Percentiles rank a stretch among this genome's conserved stretches.
Evolutionary conservation across 1,140 invertebrate species (phyloP).

Genomic region (Zaprionus vittiger): DNA sequence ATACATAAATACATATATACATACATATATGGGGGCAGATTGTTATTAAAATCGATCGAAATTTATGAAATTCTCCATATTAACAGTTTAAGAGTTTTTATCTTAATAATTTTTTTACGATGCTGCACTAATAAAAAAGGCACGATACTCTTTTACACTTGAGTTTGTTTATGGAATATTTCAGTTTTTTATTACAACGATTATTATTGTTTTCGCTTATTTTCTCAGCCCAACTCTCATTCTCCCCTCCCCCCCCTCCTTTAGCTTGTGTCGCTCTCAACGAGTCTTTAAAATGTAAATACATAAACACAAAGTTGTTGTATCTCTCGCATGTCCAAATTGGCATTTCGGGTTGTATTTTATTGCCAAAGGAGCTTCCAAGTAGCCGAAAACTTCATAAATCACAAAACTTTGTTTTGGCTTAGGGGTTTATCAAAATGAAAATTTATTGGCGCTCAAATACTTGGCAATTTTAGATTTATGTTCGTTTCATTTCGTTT

Average conservation of each 20-base stretch:
- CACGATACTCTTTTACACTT: conserved; percentile 46
- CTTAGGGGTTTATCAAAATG: conserved; percentile 82
- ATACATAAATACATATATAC: neutral
- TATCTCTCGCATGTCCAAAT: conserved; percentile 54
- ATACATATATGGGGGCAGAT: conserved; percentile 24
- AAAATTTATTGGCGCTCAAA: conserved; percentile 78
- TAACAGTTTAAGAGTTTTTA: conserved; percentile 66
- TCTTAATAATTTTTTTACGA: conserved; percentile 42
- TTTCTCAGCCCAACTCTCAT: neutral
- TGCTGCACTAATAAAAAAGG: conserved; percentile 21
- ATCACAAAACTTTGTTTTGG: conserved; percentile 79
- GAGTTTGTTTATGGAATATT: conserved; percentile 31
- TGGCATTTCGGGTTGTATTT: conserved; percentile 59
- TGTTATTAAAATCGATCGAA: conserved; percentile 66
- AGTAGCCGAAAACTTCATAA: conserved; percentile 76
- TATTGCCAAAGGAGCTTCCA: conserved; percentile 69
- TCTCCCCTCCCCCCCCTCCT: neutral
- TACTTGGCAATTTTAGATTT: conserved; percentile 74
- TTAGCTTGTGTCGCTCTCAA: conserved; percentile 11
- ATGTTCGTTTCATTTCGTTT: conserved; percentile 46
- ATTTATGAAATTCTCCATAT: conserved; percentile 65
- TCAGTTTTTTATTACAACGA: conserved; percentile 41
- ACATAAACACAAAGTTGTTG: conserved; percentile 58
- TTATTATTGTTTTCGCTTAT: conserved; percentile 13
- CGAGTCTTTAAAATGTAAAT: conserved; percentile 69